Conservation (phyloP, 23 tunicate species). For the Botrylloides violaceus region DNA sequence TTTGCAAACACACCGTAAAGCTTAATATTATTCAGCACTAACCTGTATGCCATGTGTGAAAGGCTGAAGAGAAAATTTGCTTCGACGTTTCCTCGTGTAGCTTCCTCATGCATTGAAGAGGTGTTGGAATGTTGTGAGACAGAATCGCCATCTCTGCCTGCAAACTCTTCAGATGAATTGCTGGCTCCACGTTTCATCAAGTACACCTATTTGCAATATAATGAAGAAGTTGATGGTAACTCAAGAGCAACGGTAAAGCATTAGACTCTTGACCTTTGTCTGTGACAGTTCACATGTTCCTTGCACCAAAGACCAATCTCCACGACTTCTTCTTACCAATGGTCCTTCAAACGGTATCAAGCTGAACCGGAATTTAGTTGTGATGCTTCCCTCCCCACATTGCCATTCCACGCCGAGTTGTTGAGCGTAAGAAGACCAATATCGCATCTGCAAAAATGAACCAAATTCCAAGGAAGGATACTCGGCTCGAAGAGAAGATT, state of each 20-base stretch:
- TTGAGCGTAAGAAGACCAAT: constrained; percentile 92
- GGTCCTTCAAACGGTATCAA: constrained; percentile 63
- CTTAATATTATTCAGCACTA: too few relatives aligned
- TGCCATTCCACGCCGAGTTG: constrained; percentile 76
- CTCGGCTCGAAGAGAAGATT: not conserved
- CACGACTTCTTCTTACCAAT: constrained; percentile 42
- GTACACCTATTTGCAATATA: not conserved
- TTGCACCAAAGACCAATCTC: constrained; percentile 59
- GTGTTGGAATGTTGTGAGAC: constrained; percentile 7
- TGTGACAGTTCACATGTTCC: constrained; percentile 50
- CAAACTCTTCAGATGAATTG: not conserved
- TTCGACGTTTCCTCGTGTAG: constrained; percentile 41
- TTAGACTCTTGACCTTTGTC: constrained; percentile 45
- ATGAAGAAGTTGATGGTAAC: not conserved
- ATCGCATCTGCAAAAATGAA: constrained; percentile 34
- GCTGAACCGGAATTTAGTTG: constrained; percentile 38
- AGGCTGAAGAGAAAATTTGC: constrained; percentile 74
- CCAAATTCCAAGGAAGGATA: not conserved
- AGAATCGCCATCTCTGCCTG: not conserved
- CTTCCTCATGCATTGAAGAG: constrained; percentile 18
- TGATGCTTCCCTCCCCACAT: constrained; percentile 76
- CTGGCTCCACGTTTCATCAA: constrained; percentile 10
- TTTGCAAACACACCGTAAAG: too few relatives aligned
- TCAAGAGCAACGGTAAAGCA: not conserved
- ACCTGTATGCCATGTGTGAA: constrained; percentile 67